Evolutionary conservation across 2,113 vertebrate species (phyloP), one percentile per base, ranked within the genome.

Genomic region (Bostrychus sinensis): DNA sequence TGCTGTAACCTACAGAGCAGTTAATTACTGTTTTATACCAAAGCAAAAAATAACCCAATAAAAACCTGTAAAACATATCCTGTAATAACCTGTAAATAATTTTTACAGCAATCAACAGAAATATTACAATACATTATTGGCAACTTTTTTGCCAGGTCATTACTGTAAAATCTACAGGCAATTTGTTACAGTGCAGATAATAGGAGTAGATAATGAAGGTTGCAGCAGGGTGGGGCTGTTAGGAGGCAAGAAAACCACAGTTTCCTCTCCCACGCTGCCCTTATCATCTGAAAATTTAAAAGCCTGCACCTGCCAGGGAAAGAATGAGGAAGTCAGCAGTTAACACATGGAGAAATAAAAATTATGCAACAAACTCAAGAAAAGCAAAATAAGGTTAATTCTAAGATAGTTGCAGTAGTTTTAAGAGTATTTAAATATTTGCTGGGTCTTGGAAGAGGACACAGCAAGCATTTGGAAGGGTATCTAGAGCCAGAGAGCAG

Each of bases 201-300:
- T 37, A 6, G 10, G 41, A 19, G 41, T 19, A 73, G 26, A 78
- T 66, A 23, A 67, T 22, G 14, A 71, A 30, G 37, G 28, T 70
- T 62, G 36, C 43, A 66, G 23, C 70, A 73, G 85, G 85, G 85
- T 74, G 85, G 73, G 55, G 78, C 72, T 54, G 39, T 43, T 54
- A 20, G 19, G 58, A 55, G 72, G 56, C 48, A 39, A 75, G 20
- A 43, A 84, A 81, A 78, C 82, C 84, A 67, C 82, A 84, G 57
- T 65, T 88, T 90, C 87, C 89, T 83, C 38, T 90, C 84, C 75
- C 87, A 89, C 73, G 60, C 77, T 51, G 1, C 71, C 69, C 73
- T 61, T 34, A 19, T 54, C 26, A 61, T 72, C 9, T 19, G 13
- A 3, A 43, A 37, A 54, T 30, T 41, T 34, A 19, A 26, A 61